Evolutionary conservation across 2,888 invertebrate species (phyloP), one percentile per base, ranked within the genome.

Genomic region (Lasioglossum marginatum): DNA sequence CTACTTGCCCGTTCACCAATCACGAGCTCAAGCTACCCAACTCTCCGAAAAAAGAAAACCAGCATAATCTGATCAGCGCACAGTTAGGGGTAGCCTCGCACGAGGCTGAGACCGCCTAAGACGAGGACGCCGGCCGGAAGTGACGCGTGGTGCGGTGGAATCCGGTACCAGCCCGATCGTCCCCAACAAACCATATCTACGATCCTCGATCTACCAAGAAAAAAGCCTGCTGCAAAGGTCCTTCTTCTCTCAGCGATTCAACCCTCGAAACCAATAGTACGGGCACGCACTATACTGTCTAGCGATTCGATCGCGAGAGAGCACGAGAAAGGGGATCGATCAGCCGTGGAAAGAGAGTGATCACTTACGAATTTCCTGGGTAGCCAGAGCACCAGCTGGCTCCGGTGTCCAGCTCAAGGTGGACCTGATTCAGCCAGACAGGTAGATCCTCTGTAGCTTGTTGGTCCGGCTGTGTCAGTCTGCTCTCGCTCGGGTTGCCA

Each of bases 311-410:
- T 63, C 60, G 60, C 60, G 60, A 63, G 60, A 16, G 6, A 6
- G 16, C 16, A 31, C 5, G 60, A 63, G 34, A 45, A 43, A 27
- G 34, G 66, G 16, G 66, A 31, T 27, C 45, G 71, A 45, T 19
- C 43, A 14, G 27, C 19, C 66, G 34, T 34, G 31, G 31, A 31
- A 66, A 34, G 66, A 66, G 60, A 19, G 31, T 19, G 66, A 19
- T 31, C 77, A 90, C 90, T 91, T 87, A 89, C 90, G 83, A 84
- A 72, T 85, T 77, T 79, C 83, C 75, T 71, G 63, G 77, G 77
- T 78, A 79, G 82, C 82, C 72, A 74, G 66, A 31, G 77, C 81
- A 73, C 82, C 81, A 19, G 19, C 86, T 81, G 82, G 85, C 78
- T 75, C 31, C 73, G 60, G 63, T 66, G 84, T 84, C 87, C 85